Conservation (phyloP, 2,113 vertebrate genomes). For the Pelmatolapia mariae region DNA sequence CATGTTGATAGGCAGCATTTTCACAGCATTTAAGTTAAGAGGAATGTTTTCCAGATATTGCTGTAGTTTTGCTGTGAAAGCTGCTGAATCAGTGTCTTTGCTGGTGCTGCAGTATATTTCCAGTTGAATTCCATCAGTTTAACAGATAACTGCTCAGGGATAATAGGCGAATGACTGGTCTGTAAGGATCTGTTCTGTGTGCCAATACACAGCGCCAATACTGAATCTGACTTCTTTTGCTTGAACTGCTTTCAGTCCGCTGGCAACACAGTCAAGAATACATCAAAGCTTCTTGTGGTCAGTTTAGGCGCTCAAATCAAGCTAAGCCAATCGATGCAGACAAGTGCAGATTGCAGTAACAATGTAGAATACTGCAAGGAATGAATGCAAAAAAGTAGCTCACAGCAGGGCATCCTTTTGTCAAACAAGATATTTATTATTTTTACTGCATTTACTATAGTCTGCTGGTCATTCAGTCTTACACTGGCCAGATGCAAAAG, state of each 20-base stretch:
- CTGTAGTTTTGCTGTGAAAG: neutral
- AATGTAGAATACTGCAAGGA: neutral
- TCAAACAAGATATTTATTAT: neutral
- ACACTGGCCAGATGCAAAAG: neutral
- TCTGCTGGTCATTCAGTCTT: neutral
- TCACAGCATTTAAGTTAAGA: neutral
- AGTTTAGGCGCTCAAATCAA: neutral
- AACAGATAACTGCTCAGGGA: neutral
- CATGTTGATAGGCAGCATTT: neutral
- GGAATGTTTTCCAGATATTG: neutral
- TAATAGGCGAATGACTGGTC: neutral
- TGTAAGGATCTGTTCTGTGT: neutral
- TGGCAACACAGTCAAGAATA: neutral
- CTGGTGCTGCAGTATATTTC: slow-evolving; percentile 15
- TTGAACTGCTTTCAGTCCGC: neutral
- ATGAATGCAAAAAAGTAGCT: neutral
- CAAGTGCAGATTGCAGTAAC: neutral
- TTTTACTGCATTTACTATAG: neutral
- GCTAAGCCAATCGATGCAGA: neutral
- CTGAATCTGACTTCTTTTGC: neutral
- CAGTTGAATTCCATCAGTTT: neutral
- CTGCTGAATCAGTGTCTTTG: neutral
- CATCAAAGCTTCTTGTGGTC: neutral
- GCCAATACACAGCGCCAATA: neutral
- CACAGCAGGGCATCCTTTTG: neutral